These are phyloP conservation scores for Aethina tumida DNA, from an alignment of 1,140 invertebrate species.

Conservation along the genomic window DNA sequence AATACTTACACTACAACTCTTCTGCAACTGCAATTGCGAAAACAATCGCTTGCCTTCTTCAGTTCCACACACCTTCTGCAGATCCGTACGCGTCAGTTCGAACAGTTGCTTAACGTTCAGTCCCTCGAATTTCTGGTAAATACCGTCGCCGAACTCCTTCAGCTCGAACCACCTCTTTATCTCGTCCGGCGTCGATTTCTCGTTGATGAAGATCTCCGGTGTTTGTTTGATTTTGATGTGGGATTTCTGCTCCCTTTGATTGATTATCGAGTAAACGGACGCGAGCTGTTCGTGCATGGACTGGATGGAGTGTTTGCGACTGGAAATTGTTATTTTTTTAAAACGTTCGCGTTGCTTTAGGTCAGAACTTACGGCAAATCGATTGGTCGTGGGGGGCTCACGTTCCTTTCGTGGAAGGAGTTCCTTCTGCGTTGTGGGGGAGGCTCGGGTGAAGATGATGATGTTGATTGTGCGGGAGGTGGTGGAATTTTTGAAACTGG, in stretches of 20 bases:
- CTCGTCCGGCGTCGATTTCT: conserved; percentile 50
- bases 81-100: conserved; percentile 46
- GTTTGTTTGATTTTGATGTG: conserved; percentile 56
- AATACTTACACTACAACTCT: conserved; percentile 61
- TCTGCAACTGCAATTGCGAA: conserved; percentile 64
- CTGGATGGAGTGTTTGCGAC: conserved; percentile 10
- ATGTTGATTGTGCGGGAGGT: conserved; percentile 8
- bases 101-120: conserved; percentile 64
- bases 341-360: neutral
- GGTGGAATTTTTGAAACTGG: conserved; percentile 20
- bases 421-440: conserved; percentile 16
- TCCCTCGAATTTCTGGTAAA: conserved; percentile 52
- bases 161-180: conserved; percentile 64
- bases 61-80: conserved; percentile 57
- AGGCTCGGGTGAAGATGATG: conserved; percentile 14
- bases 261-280: conserved; percentile 46
- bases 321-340: conserved; percentile 11
- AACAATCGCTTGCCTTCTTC: conserved; percentile 62
- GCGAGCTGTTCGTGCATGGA: conserved; percentile 63
- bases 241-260: conserved; percentile 42
- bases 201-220: conserved; percentile 60
- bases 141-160: conserved; percentile 61
- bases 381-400: conserved; percentile 9
- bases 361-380: neutral
- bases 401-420: conserved; percentile 18